Conservation (phyloP, 2,888 invertebrate species). For the Perithous albicinctus region DNA sequence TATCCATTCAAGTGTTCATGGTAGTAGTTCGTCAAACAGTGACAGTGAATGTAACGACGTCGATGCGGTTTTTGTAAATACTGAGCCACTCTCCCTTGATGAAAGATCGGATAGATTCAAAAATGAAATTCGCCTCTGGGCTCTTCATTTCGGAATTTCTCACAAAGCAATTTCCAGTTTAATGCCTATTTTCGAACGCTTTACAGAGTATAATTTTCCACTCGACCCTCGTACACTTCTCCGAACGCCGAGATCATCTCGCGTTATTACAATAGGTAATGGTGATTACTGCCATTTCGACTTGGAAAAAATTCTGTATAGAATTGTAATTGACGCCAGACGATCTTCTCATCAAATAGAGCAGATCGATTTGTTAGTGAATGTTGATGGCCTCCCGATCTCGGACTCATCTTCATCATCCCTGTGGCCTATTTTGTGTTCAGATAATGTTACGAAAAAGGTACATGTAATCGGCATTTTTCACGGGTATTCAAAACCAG, state of each 20-base stretch:
- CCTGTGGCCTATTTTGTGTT: slow-evolving; percentile 20
- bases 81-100: background rate
- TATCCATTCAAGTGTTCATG: background rate
- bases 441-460: slow-evolving; percentile 14
- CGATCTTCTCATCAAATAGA: background rate
- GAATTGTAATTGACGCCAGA: background rate
- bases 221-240: slow-evolving; percentile 1
- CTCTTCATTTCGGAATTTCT: slow-evolving; percentile 1
- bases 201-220: background rate
- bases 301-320: background rate
- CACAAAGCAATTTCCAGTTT: background rate
- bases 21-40: slow-evolving; percentile 4
- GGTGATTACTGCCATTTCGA: slow-evolving; percentile 6
- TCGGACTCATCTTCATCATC: background rate
- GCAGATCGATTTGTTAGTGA: slow-evolving; percentile 4
- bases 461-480: slow-evolving; percentile 9
- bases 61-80: no score
- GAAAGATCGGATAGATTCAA: slow-evolving; percentile 1
- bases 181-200: slow-evolving; percentile 10
- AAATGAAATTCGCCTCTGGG: slow-evolving; percentile 1
- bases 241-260: slow-evolving; percentile 6
- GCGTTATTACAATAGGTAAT: background rate
- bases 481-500: slow-evolving; percentile 2
- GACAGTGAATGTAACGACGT: background rate
- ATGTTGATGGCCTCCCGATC: slow-evolving; percentile 5